Conservation (phyloP, 2,888 invertebrate genomes). For the Diaprepes abbreviatus region DNA sequence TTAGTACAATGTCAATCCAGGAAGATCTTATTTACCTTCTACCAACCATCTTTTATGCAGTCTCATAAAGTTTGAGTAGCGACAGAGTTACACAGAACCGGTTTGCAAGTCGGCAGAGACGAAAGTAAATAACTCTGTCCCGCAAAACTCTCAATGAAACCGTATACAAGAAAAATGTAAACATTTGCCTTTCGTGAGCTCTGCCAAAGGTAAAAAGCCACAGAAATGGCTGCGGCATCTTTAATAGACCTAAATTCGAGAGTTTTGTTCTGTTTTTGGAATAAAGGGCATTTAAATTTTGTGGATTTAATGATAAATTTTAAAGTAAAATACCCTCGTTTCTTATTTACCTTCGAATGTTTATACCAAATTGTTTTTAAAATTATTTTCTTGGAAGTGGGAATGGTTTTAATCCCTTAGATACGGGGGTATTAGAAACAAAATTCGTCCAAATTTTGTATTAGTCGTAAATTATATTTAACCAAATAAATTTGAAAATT, state of each 20-base stretch:
- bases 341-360: background rate
- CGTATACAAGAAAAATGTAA: constrained; percentile 42
- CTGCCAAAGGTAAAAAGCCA: constrained; percentile 34
- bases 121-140: constrained; percentile 33
- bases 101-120: constrained; percentile 3
- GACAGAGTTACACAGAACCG: background rate
- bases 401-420: background rate
- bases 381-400: background rate
- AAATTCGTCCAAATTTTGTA: no score
- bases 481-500: no score
- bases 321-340: constrained; percentile 2
- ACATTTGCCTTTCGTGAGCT: constrained; percentile 40
- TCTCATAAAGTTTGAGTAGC: constrained; percentile 1
- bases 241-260: constrained; percentile 34
- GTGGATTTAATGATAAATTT: constrained; percentile 12
- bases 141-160: constrained; percentile 32
- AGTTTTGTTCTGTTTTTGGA: constrained; percentile 19
- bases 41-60: constrained; percentile 8
- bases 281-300: constrained; percentile 13
- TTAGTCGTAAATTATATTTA: no score
- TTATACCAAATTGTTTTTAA: constrained; percentile 3
- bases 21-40: background rate
- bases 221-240: constrained; percentile 36
- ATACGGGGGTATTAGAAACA: background rate
- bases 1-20: background rate